Conservation (phyloP, 2,888 invertebrate genomes). For the Mamestra brassicae region DNA sequence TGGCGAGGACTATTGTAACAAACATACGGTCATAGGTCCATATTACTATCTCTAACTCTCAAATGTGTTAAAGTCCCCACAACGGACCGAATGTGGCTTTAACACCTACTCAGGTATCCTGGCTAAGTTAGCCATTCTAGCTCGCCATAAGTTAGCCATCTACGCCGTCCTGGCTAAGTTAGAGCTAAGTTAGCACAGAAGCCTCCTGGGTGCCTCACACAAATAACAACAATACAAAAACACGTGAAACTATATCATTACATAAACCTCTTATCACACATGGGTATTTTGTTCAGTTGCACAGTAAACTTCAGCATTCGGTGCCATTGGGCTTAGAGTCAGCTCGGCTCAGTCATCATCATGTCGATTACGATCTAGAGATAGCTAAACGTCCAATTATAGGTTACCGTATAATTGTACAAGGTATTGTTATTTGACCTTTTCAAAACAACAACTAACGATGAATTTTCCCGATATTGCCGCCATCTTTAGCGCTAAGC, state of each 20-base stretch:
- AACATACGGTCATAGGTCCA: not conserved
- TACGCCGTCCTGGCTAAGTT: no score
- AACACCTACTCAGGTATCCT: no score
- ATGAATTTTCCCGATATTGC: constrained; percentile 4
- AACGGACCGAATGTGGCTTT: no score
- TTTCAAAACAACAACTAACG: constrained; percentile 10
- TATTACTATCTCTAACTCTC: not conserved
- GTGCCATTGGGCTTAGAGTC: not conserved
- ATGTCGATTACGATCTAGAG: not conserved
- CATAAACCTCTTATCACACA: no score
- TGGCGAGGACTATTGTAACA: not conserved
- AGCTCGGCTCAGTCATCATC: not conserved
- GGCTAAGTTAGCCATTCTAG: no score
- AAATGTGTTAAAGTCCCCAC: not conserved
- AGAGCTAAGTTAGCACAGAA: no score
- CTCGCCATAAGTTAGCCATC: no score
- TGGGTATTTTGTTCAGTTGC: not conserved
- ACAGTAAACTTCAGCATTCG: no score
- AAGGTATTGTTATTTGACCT: constrained; percentile 3
- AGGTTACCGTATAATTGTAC: not conserved
- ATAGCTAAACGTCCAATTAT: not conserved
- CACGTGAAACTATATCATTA: not conserved
- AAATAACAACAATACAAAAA: not conserved
- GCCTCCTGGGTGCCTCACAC: no score
- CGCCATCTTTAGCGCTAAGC: not conserved